Evolutionary conservation across 1,140 invertebrate species (phyloP).

Genomic region (Philaenus spumarius): DNA sequence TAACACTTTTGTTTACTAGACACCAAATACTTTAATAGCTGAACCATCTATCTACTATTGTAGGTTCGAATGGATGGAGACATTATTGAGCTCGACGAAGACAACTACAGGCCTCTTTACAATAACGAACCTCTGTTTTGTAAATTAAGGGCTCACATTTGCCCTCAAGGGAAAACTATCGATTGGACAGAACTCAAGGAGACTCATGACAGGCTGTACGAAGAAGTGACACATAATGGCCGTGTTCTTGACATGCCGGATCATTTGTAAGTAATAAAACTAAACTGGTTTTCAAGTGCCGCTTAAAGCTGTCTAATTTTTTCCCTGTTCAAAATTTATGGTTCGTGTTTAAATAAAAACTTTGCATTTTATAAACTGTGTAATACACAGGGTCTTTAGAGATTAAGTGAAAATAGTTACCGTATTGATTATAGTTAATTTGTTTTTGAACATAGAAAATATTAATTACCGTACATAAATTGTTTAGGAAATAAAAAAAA

Average conservation of each 20-base stretch:
- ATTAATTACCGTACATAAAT: too few species aligned
- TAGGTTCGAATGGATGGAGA: slow-evolving; percentile 42
- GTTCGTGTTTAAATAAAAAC: background rate
- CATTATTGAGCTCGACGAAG: slow-evolving; percentile 32
- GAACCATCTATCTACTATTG: too few species aligned
- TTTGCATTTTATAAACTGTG: background rate
- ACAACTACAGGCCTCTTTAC: slow-evolving; percentile 37
- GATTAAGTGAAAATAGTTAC: background rate
- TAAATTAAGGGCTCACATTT: slow-evolving; percentile 42
- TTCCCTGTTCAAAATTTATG: background rate
- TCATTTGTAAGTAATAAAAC: slow-evolving; percentile 40
- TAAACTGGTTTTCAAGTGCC: too few species aligned
- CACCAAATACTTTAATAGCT: too few species aligned
- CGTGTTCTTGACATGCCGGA: slow-evolving; percentile 38
- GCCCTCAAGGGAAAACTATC: slow-evolving; percentile 38
- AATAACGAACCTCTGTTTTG: slow-evolving; percentile 40
- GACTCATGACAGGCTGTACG: slow-evolving; percentile 36
- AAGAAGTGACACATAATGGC: slow-evolving; percentile 29
- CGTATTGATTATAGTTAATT: background rate
- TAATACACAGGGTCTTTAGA: background rate
- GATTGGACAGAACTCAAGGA: slow-evolving; percentile 41
- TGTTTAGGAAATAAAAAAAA: too few species aligned
- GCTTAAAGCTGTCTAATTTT: too few species aligned
- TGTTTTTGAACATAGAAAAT: background rate
- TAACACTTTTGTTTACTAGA: too few species aligned